Conservation (phyloP, 2,113 vertebrate species). For the Melanerpes aurifrons region DNA sequence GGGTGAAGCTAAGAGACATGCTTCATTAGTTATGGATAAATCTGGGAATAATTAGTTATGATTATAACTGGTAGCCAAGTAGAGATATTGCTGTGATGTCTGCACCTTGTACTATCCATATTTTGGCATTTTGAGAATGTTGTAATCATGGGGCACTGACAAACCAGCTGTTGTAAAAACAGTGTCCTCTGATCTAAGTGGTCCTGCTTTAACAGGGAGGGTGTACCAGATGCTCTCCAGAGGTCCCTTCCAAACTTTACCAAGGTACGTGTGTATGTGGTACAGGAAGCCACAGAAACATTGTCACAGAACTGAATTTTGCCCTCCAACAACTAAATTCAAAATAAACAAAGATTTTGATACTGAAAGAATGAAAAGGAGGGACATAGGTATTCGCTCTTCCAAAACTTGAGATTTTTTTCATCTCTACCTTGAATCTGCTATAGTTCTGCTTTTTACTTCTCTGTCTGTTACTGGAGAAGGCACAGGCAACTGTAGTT, state of each 20-base stretch:
- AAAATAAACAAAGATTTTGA: background rate
- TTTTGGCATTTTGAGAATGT: background rate
- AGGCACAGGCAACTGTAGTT: background rate
- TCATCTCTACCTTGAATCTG: background rate
- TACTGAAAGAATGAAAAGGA: background rate
- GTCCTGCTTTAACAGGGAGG: too few species aligned
- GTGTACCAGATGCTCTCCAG: too few species aligned
- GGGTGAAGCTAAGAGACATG: accelerated
- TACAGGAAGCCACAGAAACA: accelerated
- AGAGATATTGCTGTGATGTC: background rate
- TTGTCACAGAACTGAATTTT: background rate
- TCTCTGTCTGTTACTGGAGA: background rate
- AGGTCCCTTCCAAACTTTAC: too few species aligned
- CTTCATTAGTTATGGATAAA: background rate
- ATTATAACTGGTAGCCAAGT: background rate
- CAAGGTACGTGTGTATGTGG: too few species aligned
- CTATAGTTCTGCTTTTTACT: background rate
- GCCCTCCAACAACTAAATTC: background rate
- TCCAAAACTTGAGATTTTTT: background rate
- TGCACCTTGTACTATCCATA: background rate
- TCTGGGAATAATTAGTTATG: background rate
- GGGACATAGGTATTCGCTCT: accelerated
- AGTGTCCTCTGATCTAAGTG: background rate
- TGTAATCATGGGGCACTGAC: background rate
- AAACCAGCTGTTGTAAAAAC: background rate